Base-by-base conservation (phyloP, 1,140 invertebrate species). In the Trichonephila clavipes region DNA sequence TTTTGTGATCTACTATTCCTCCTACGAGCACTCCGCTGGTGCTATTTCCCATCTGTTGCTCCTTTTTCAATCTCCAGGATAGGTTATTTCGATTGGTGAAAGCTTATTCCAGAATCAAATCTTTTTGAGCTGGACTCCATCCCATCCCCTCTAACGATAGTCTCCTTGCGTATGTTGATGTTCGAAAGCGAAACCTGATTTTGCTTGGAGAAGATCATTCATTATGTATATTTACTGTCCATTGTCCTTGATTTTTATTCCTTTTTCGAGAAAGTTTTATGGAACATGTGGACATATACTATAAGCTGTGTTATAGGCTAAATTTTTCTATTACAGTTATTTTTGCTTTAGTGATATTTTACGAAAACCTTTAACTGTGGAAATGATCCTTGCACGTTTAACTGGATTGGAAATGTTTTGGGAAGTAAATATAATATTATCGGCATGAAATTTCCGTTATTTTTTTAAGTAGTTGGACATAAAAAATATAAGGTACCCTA, bases 21-120 rank as follows among this genome's bases (percentile, higher is more conserved):
- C 51, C 72, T 14, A 4, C 72, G 28, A 14, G 72, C 72, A 4
- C 51, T 51, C 7, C 51, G 51, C 51, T 51, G 51, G 51, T 51
- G 51, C 51, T 51, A 51, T 51, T 51, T 51, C 51, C 24, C 72
- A 69, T 77, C 72, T 77, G 24, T 24, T 24, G 64, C 64, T 24
- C 72, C 24, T 83, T 44, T 24, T 44, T 83, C 82, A 83, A 83
- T 83, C 82, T 83, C 21, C 44, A 18, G 19, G 82, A 51, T 40
- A 83, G 82, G 51, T 51, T 58, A 83, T 83, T 83, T 83, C 51
- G 82, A 83, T 51, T 58, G 82, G 19, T n/a, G 40, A 28, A n/a
- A 44, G 21, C n/a, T 59, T 59, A 58, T 58, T 83, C 82, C 21
- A 44, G 82, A 83, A 59, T 51, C 82, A 83, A 59, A 83, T 83